Base-by-base conservation (phyloP, 2,888 invertebrate species). In the Tetragonula carbonaria region DNA sequence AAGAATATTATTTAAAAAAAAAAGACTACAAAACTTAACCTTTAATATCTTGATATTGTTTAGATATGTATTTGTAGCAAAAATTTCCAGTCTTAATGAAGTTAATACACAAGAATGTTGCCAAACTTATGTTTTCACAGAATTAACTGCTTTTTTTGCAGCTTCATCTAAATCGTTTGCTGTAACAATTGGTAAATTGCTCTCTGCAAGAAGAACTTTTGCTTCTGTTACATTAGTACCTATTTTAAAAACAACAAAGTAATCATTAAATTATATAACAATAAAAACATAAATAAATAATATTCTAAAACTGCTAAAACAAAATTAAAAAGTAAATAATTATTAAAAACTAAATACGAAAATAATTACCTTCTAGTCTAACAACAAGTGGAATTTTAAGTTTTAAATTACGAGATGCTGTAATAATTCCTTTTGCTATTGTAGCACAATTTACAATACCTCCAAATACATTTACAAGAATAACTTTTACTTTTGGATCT, bases 401-500 rank as follows among this genome's bases (percentile, higher is more conserved):
- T 66, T 97, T 96, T 84, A 97, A 96, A 77, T 96, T 96, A 93
- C 97, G 97, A 88, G 97, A 97, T 4, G 99, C 99, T 81, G 97
- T 96, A 6, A 99, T 97, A 90, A 99, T 98, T 65, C 99, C 99
- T 92, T 97, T 98, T 0, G 99, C 99, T 91, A 99, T 98, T 0
- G 98, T 99, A 8, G 97, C 98, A 95, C 99, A 99, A 95, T 99
- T 99, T 0, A 99, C 99, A 93, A 99, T 99, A 78, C 99, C 99
- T 88, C 99, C 99, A 95, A 99, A 99, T 3, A 99, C 99, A 95
- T 99, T 99, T 0, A 99, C 99, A 84, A 99, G 96, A 90, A 99
- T 97, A 13, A 98, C 97, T 93, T 98, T 98, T 0, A 99, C 99
- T 95, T 97, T 97, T 53, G 97, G 96, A 95, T 98, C 98, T 90